Percentiles rank a stretch among this genome's conserved stretches.
phyloP scores from a whole-genome alignment of 1,140 invertebrate species.

The Brachionus manjavacas region DNA sequence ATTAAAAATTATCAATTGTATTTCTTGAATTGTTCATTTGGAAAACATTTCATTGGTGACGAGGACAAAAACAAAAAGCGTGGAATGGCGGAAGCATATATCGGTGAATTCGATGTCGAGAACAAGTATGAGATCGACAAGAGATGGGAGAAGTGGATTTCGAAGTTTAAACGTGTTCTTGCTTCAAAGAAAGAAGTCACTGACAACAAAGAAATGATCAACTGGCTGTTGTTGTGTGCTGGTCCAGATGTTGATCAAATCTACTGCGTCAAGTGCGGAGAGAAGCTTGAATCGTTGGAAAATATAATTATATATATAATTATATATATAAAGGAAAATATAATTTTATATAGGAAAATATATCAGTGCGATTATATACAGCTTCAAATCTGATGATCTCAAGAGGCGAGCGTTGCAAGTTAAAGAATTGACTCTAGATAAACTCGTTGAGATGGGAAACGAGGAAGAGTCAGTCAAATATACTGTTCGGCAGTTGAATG shows the following conservation, averaged over 20 bases:
- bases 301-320: too few species aligned
- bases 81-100: too few species aligned
- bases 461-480: not conserved
- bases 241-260: not conserved
- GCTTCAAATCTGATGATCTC: not conserved
- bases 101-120: too few species aligned
- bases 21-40: too few species aligned
- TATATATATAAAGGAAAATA: too few species aligned
- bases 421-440: not conserved
- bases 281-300: not conserved
- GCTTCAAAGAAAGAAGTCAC: not conserved
- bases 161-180: too few species aligned
- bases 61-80: too few species aligned
- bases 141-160: too few species aligned
- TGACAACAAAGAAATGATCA: not conserved
- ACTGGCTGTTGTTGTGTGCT: not conserved
- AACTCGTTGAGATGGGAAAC: not conserved
- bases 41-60: too few species aligned
- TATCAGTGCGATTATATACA: not conserved
- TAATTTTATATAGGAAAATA: not conserved
- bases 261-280: not conserved
- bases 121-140: too few species aligned
- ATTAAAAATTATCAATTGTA: too few species aligned
- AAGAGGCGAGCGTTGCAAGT: not conserved
- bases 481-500: not conserved